Evolutionary conservation across 2,888 invertebrate species (phyloP), one percentile per base, ranked within the genome.

Genomic region (Drosophila rubida): DNA sequence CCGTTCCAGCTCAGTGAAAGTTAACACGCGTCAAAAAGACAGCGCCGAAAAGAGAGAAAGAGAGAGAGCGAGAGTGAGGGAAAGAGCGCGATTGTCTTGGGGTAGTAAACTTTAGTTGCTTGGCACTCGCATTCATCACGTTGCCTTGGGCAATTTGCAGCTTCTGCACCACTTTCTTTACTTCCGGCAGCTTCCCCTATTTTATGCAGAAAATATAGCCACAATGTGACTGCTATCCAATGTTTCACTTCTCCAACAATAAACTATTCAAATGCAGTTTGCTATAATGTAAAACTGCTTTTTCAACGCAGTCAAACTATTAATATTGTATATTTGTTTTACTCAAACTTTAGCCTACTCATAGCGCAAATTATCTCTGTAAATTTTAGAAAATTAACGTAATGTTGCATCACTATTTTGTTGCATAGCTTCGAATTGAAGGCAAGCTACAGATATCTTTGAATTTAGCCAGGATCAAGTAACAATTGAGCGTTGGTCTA

Each of bases 1-100:
- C 27, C 64, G 32, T 19, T 42, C 25, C 35, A 22, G 27, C 23
- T 44, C 63, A 73, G 62, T 62, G 78, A 80, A 80, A 80, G 76
- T 79, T 48, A 71, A 76, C 72, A 76, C 72, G 72, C 70, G 72
- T 74, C 75, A 74, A 37, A 37, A 59, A 25, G 13, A 19, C 8
- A 30, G 46, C 6, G 19, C n/a, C 4, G 16, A 1, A 13, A 2
- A 48, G n/a, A 16, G 6, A 5, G 14, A 27, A n/a, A n/a, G 9
- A 11, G 25, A n/a, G 2, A 19, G 16, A n/a, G 42, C 39, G 4
- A n/a, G 23, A 9, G 37, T n/a, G 25, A n/a, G 2, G 19, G 16
- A n/a, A 30, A 27, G 4, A n/a, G 23, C 6, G 37, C 11, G 16
- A 11, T 13, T 23, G 14, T 8, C 37, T 41, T 7, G 8, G 32